Conservation (phyloP, 2,888 invertebrate genomes). For the Epinotia nisella region DNA sequence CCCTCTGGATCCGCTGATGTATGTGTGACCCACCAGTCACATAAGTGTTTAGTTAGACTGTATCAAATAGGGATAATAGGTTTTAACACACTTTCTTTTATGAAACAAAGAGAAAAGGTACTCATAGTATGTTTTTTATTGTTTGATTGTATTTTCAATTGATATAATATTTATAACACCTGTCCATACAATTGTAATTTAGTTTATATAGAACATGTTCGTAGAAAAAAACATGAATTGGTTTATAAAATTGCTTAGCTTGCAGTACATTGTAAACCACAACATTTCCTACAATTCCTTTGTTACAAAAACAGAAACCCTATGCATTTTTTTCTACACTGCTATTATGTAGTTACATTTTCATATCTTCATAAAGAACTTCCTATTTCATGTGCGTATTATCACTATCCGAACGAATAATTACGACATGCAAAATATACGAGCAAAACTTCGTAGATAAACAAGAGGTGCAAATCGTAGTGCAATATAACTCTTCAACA, state of each 20-base stretch:
- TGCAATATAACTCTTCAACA: not conserved
- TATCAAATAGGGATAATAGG: not conserved
- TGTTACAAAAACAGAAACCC: slow-evolving; percentile 25
- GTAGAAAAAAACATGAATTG: not conserved
- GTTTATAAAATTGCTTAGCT: not conserved
- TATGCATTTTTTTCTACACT: not conserved
- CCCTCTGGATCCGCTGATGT: not conserved
- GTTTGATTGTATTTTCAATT: not conserved
- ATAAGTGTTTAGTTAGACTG: slow-evolving; percentile 24
- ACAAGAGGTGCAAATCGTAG: not conserved
- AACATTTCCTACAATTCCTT: slow-evolving; percentile 24
- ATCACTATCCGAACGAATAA: slow-evolving; percentile 6
- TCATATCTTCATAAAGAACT: slow-evolving; percentile 7
- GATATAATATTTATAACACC: not conserved
- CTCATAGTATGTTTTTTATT: not conserved
- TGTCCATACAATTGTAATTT: not conserved
- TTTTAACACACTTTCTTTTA: slow-evolving; percentile 24
- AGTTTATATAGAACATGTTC: not conserved
- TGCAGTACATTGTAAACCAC: slow-evolving; percentile 2
- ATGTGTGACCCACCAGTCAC: slow-evolving; percentile 6
- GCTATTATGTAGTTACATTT: not conserved
- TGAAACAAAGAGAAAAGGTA: slow-evolving; percentile 29
- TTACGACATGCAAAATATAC: slow-evolving; percentile 5
- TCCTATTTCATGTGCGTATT: slow-evolving; percentile 15
- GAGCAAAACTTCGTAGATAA: slow-evolving; percentile 6